These are phyloP conservation scores for Lethrus apterus DNA, from an alignment of 1,140 invertebrate genomes.

Conservation along the genomic window DNA sequence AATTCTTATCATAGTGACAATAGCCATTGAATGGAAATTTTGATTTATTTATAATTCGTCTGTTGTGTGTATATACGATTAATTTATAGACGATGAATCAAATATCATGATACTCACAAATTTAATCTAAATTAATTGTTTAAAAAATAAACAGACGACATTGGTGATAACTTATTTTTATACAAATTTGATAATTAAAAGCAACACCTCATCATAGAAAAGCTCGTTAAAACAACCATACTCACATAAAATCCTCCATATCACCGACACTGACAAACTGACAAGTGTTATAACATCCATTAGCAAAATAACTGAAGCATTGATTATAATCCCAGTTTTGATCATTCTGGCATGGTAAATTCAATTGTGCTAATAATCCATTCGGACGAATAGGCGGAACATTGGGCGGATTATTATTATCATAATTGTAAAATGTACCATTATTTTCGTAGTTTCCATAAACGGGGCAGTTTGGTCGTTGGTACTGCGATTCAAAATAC, in stretches of 20 bases:
- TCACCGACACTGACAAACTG: slow-evolving; percentile 55
- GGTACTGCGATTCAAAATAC: background rate
- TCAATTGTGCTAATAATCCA: slow-evolving; percentile 29
- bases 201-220: no score
- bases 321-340: slow-evolving; percentile 53
- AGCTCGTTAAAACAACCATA: slow-evolving; percentile 25
- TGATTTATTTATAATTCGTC: no score
- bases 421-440: background rate
- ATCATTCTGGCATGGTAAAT: slow-evolving; percentile 47
- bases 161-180: no score
- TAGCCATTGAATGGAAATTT: no score
- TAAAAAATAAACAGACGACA: no score
- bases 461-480: slow-evolving; percentile 1
- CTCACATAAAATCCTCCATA: slow-evolving; percentile 65
- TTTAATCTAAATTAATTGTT: no score
- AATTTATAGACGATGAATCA: no score
- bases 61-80: no score
- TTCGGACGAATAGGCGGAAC: slow-evolving; percentile 19
- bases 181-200: no score
- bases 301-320: slow-evolving; percentile 54
- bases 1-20: no score
- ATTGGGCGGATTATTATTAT: background rate
- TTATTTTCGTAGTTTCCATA: background rate
- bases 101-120: no score
- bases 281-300: slow-evolving; percentile 51